Conservation (phyloP, 2,113 vertebrate genomes). For the Oreochromis aureus region DNA sequence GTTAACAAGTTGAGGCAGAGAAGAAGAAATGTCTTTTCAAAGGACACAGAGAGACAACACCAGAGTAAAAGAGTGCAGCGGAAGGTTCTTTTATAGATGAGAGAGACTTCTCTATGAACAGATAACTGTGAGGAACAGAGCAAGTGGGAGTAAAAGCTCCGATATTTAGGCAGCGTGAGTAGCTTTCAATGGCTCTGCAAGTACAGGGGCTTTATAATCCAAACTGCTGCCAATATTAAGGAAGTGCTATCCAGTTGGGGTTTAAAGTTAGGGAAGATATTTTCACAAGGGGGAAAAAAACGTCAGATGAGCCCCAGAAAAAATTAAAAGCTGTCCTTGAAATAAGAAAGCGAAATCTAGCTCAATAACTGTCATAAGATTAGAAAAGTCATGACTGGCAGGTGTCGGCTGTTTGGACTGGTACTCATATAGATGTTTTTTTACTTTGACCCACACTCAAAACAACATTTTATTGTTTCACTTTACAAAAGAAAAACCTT, state of each 20-base stretch:
- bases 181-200: constrained; percentile 17
- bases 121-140: not conserved
- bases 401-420: not conserved
- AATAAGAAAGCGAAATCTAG: not conserved
- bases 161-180: constrained; percentile 1
- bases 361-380: not conserved
- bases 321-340: not conserved
- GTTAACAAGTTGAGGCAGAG: not conserved
- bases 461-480: not conserved
- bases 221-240: constrained; percentile 8
- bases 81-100: constrained; percentile 17
- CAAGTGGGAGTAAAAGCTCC: not conserved
- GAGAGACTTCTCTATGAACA: not conserved
- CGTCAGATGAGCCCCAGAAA: not conserved
- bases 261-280: constrained; percentile 11
- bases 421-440: not conserved
- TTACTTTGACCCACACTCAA: not conserved
- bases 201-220: constrained; percentile 6
- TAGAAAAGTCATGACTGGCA: not conserved
- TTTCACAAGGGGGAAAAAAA: not conserved
- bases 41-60: not conserved
- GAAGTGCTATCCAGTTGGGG: not conserved
- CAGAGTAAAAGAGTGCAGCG: not conserved
- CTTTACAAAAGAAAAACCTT: not conserved
- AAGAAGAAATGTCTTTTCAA: not conserved